Percentiles rank a stretch among this genome's conserved stretches.
Conservation (phyloP, 2,113 vertebrate species). For the Prietella phreatophila region DNA sequence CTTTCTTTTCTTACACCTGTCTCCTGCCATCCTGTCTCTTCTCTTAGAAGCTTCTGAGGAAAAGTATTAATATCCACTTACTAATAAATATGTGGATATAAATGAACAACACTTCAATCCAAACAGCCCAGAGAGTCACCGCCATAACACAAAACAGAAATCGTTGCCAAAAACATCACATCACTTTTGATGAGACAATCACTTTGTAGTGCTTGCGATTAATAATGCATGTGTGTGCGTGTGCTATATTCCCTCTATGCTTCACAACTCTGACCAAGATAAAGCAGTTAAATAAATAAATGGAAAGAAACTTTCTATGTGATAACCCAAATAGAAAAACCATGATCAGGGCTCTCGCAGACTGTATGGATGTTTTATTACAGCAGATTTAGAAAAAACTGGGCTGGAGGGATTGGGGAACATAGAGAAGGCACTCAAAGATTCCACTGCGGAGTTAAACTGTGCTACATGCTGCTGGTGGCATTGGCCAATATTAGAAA, state of each 20-base stretch:
- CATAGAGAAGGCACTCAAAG: too few species aligned
- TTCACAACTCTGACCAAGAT: too few species aligned
- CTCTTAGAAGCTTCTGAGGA: neutral
- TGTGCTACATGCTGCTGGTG: neutral
- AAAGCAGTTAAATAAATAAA: neutral
- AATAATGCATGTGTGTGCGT: too few species aligned
- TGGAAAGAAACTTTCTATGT: neutral
- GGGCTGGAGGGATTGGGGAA: neutral
- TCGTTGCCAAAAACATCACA: too few species aligned
- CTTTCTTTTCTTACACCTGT: neutral
- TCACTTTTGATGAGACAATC: too few species aligned
- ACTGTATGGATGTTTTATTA: neutral
- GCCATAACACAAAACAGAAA: neutral
- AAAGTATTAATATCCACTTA: neutral
- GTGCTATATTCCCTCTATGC: too few species aligned
- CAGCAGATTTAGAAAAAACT: neutral
- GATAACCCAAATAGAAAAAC: too few species aligned
- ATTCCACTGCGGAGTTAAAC: too few species aligned
- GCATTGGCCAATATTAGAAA: neutral
- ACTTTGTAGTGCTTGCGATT: too few species aligned
- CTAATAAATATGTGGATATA: neutral
- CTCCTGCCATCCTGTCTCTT: neutral
- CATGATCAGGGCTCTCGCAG: neutral
- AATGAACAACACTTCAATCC: neutral
- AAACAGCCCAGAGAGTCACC: neutral